A percentile compares a stretch with the other conserved stretches of the same genome.
Conservation (phyloP, 2,797 vertebrate species). For the Mormyrus proboscirostris region DNA sequence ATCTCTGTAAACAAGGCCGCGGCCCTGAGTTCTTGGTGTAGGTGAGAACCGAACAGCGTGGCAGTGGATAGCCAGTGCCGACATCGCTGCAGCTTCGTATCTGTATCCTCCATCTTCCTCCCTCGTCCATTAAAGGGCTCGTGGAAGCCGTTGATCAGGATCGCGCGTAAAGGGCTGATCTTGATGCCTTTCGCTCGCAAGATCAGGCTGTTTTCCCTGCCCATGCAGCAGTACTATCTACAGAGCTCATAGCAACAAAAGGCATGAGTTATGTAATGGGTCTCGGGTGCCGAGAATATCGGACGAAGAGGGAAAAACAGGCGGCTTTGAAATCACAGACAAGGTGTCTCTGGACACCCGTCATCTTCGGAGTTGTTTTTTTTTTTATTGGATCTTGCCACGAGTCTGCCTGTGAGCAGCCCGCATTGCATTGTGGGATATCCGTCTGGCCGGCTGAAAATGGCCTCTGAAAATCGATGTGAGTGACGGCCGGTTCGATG, state of each 20-base stretch:
- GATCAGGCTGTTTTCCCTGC: neutral
- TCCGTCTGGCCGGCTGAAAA: neutral
- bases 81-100: neutral
- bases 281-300: neutral
- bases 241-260: neutral
- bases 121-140: neutral
- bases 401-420: neutral
- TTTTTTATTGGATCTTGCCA: neutral
- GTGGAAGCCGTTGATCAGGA: neutral
- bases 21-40: neutral
- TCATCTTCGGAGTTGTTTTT: neutral
- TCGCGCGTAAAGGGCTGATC: neutral
- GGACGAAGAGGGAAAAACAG: neutral
- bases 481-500: slow-evolving; percentile 35
- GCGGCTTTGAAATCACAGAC: neutral
- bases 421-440: neutral
- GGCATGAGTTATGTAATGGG: neutral
- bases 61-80: neutral
- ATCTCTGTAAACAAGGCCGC: neutral
- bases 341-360: neutral
- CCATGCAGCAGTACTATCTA: neutral
- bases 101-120: neutral
- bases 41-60: neutral
- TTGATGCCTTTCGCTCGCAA: neutral
- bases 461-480: slow-evolving; percentile 33